Evolutionary conservation across 2,888 invertebrate genomes (phyloP), one percentile per base, ranked within the genome.

Genomic region (Agrotis clavis): DNA sequence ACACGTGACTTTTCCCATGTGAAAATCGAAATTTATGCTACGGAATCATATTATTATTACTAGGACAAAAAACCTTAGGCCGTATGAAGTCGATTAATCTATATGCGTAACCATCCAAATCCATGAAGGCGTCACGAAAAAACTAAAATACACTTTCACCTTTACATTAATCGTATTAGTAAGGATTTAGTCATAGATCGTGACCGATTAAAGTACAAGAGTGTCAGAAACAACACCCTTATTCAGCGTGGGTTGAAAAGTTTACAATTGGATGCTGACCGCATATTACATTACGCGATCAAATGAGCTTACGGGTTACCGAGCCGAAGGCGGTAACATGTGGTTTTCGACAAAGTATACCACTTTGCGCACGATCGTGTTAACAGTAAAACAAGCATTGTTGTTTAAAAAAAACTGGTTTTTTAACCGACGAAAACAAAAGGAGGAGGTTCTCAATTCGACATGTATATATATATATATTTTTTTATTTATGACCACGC

Each of bases 241-340:
- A 35, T 67, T 61, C 56, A 41, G 30, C 30, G 21, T 25, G 57
- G 62, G 51, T 48, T 75, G 59, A 75, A 63, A 75, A 76, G 74
- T 75, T 75, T 59, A 63, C 74, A 76, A 75, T 59, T 69, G 68
- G 76, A 68, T 76, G 53, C 30, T 63, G 57, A 75, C 77, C 76
- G 69, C 59, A 76, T 63, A 76, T 62, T 63, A 74, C 62, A 76
- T 76, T 69, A 63, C 62, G 53, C 62, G 53, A 76, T 75, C 77
- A 69, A 63, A 76, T 59, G 41, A 76, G 76, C 76, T 75, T 51
- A 67, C 67, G 25, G 70, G 45, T 71, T 63, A 75, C 62, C 47
- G 76, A 69, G 35, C 59, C 25, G 41, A 74, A 67, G 67, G 54
- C 16, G 60, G 75, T 54, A 54, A 69, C 57, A 76, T 76, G 62